phyloP scores from a whole-genome alignment of 2,797 vertebrate genomes.

The Morus bassanus region DNA sequence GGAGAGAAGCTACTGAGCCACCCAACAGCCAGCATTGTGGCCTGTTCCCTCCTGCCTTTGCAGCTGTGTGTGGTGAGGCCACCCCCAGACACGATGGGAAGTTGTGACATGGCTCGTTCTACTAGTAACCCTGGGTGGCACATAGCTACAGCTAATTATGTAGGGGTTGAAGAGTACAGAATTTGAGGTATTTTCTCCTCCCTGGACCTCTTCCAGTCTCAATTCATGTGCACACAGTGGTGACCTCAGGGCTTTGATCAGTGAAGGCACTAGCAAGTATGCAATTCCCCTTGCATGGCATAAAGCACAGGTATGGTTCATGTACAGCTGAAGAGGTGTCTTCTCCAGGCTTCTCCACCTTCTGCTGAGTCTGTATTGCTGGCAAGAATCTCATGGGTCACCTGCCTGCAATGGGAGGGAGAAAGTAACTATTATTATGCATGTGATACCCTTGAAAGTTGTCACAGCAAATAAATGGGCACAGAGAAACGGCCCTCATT shows the following conservation, averaged over 20 bases:
- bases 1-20: background rate
- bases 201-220: background rate
- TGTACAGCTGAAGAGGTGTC: background rate
- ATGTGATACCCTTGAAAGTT: background rate
- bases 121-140: background rate
- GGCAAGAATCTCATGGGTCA: background rate
- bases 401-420: background rate
- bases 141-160: background rate
- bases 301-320: background rate
- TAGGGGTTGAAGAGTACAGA: background rate
- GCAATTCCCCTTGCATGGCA: background rate
- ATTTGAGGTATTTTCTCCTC: background rate
- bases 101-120: background rate
- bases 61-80: background rate
- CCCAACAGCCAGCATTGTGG: background rate
- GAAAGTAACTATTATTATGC: background rate
- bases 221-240: accelerated
- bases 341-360: background rate
- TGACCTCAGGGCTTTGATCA: background rate
- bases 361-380: background rate
- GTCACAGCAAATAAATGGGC: background rate
- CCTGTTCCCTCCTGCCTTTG: background rate
- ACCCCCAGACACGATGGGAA: background rate
- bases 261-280: background rate
- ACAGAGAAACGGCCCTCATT: background rate